phyloP scores from a whole-genome alignment of 1,140 invertebrate genomes.

The Thaumetopoea pityocampa region DNA sequence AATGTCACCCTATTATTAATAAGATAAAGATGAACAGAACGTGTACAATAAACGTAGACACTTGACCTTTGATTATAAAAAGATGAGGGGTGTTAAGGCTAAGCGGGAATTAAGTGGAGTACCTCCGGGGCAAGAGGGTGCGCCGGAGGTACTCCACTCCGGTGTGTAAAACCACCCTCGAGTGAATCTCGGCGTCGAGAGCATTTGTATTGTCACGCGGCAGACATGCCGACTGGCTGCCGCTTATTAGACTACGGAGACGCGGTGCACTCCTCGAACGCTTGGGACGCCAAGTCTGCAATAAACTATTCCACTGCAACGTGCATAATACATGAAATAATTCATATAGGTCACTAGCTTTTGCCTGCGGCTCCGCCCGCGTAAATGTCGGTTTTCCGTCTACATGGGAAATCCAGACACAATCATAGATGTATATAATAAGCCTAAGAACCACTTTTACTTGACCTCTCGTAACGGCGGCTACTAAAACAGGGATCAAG shows the following conservation, averaged over 20 bases:
- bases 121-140: conserved; percentile 37
- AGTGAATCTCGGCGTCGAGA: conserved; percentile 40
- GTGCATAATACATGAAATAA: neutral
- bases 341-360: neutral
- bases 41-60: conserved; percentile 43
- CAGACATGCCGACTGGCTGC: conserved; percentile 18
- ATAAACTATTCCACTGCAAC: conserved; percentile 1
- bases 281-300: conserved; percentile 1
- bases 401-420: no score
- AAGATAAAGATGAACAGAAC: no score
- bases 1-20: no score
- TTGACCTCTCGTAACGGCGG: no score
- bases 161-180: conserved; percentile 47
- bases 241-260: conserved; percentile 22
- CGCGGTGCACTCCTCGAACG: conserved; percentile 9
- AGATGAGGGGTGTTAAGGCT: conserved; percentile 46
- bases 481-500: no score
- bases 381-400: no score
- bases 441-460: no score
- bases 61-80: conserved; percentile 56
- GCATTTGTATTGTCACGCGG: conserved; percentile 42
- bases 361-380: no score
- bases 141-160: conserved; percentile 37
- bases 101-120: conserved; percentile 41
- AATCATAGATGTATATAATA: no score